Evolutionary conservation across 1,140 invertebrate species (phyloP).

Genomic region (Drosophila nigromelanica): DNA sequence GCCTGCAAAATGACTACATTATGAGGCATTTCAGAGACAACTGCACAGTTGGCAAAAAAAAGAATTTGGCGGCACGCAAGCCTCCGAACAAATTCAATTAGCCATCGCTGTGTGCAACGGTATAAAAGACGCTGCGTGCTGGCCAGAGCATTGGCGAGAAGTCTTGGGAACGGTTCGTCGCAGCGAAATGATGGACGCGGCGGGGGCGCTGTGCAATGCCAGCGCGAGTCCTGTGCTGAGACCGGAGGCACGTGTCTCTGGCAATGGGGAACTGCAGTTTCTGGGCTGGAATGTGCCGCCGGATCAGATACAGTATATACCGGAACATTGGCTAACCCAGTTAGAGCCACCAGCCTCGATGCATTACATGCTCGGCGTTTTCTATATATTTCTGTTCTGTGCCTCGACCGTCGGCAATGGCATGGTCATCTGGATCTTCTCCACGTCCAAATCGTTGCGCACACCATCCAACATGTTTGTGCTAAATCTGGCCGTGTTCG

Average conservation of each 20-base stretch:
- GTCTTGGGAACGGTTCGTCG: constrained; percentile 22
- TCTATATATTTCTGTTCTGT: constrained; percentile 92
- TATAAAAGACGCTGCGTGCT: constrained; percentile 49
- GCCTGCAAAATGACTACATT: neutral
- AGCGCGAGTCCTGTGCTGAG: constrained; percentile 58
- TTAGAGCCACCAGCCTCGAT: constrained; percentile 91
- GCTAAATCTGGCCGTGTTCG: constrained; percentile 93
- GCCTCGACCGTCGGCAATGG: constrained; percentile 92
- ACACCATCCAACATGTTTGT: constrained; percentile 96
- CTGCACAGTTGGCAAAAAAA: constrained; percentile 58
- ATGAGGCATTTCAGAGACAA: constrained; percentile 20
- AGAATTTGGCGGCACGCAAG: constrained; percentile 64
- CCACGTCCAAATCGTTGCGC: constrained; percentile 89
- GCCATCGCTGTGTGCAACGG: constrained; percentile 2
- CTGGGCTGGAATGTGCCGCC: constrained; percentile 91
- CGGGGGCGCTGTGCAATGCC: constrained; percentile 68
- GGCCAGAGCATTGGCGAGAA: constrained; percentile 14
- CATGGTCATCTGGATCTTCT: constrained; percentile 95
- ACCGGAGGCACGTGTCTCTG: constrained; percentile 61
- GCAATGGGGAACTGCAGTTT: constrained; percentile 84
- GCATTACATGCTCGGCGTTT: constrained; percentile 92
- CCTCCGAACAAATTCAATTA: constrained; percentile 66
- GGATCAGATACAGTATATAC: constrained; percentile 90
- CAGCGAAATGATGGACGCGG: constrained; percentile 21
- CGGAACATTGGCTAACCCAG: constrained; percentile 92